Conservation (phyloP, 2,113 vertebrate species). For the Bubo scandiacus region DNA sequence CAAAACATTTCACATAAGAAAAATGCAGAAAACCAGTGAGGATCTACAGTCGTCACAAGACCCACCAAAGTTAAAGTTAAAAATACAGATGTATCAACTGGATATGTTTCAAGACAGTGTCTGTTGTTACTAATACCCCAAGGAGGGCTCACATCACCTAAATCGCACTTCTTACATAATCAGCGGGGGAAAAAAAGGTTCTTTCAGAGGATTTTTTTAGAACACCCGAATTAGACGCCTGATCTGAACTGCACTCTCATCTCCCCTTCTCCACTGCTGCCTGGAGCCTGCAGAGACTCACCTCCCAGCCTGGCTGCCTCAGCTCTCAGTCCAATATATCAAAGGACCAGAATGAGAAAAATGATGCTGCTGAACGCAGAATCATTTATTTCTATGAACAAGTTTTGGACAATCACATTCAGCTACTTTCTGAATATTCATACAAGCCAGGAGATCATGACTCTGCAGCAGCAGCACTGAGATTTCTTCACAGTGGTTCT, state of each 20-base stretch:
- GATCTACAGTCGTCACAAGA: background rate
- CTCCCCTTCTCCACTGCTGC: background rate
- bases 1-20: background rate
- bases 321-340: fast-evolving
- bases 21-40: background rate
- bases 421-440: background rate
- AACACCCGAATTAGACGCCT: background rate
- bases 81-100: background rate
- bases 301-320: background rate
- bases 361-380: background rate
- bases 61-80: background rate
- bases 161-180: background rate
- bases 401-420: background rate
- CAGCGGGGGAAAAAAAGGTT: background rate
- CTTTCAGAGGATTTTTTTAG: background rate
- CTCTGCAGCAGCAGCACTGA: background rate
- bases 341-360: background rate
- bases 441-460: background rate
- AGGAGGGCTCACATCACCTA: background rate
- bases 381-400: background rate
- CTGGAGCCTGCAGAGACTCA: background rate
- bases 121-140: constrained; percentile 9
- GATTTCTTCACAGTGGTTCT: background rate
- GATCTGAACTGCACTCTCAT: background rate
- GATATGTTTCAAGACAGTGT: background rate